Evolutionary conservation across 2,888 invertebrate genomes (phyloP).

Genomic region (Mycogona germanica): DNA sequence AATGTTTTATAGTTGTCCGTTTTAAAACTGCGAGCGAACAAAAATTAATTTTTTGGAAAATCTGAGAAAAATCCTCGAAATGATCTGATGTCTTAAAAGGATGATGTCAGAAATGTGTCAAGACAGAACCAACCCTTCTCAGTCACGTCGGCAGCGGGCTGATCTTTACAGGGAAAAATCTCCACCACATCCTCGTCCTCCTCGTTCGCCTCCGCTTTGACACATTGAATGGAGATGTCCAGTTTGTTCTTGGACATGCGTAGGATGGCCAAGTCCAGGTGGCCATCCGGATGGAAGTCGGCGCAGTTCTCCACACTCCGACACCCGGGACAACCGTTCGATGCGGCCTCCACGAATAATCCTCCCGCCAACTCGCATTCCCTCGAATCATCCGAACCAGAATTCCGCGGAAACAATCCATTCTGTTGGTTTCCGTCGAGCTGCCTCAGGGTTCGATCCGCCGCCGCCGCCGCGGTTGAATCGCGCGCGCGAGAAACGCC

Average conservation of each 20-base stretch:
- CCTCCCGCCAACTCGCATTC: not conserved
- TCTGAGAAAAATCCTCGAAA: no score
- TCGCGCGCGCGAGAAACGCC: no score
- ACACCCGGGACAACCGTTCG: not conserved
- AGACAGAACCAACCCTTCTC: conserved; percentile 13
- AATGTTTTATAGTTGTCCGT: no score
- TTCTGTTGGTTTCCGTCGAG: no score
- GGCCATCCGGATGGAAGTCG: conserved; percentile 15
- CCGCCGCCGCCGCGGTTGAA: no score
- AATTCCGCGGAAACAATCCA: no score
- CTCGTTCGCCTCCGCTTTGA: conserved; percentile 11
- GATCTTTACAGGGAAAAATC: conserved; percentile 1
- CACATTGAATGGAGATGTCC: conserved; percentile 18
- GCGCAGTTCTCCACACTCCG: not conserved
- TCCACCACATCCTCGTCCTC: conserved; percentile 3
- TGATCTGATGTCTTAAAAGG: no score
- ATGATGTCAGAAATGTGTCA: no score
- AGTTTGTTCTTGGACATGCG: conserved; percentile 11
- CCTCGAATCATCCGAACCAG: no score
- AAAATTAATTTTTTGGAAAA: no score
- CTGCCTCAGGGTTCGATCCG: no score
- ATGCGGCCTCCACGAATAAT: not conserved
- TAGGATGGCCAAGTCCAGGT: conserved; percentile 16
- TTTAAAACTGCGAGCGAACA: no score
- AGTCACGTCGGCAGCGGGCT: not conserved